A percentile compares a stretch with the other conserved stretches of the same genome.
These are phyloP conservation scores for Chiroxiphia lanceolata DNA, from an alignment of 2,797 vertebrate species.

Conservation along the genomic window DNA sequence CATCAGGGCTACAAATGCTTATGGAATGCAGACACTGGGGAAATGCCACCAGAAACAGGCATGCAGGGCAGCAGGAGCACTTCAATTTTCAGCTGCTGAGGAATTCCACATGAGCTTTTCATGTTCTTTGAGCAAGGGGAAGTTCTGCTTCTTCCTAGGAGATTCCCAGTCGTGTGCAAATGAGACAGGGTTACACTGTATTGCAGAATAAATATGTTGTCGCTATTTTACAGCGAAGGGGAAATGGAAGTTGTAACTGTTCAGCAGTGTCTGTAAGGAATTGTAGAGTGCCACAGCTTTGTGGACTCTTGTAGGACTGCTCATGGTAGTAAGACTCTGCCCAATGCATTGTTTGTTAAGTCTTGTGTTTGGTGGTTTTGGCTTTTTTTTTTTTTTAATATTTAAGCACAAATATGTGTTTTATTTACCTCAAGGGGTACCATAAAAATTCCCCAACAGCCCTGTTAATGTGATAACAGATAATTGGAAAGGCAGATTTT, in stretches of 20 bases:
- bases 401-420: not conserved
- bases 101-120: not conserved
- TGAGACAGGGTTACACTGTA: not conserved
- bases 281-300: not conserved
- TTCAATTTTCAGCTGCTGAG: not conserved
- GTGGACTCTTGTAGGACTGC: not conserved
- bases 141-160: not conserved
- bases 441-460: not conserved
- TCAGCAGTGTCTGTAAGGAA: not conserved
- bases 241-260: not conserved
- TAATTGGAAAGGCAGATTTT: not conserved
- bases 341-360: fast-evolving
- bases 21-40: not conserved
- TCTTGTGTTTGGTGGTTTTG: not conserved
- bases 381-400: not conserved
- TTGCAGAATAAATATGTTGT: not conserved
- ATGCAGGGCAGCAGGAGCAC: not conserved
- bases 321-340: not conserved
- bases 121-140: not conserved
- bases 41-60: not conserved
- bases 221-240: not conserved
- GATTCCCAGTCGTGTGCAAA: not conserved
- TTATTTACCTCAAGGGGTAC: not conserved
- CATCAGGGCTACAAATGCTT: not conserved
- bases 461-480: not conserved